Evolutionary conservation across 2,797 vertebrate species (phyloP).

Genomic region (Ibycter americanus): DNA sequence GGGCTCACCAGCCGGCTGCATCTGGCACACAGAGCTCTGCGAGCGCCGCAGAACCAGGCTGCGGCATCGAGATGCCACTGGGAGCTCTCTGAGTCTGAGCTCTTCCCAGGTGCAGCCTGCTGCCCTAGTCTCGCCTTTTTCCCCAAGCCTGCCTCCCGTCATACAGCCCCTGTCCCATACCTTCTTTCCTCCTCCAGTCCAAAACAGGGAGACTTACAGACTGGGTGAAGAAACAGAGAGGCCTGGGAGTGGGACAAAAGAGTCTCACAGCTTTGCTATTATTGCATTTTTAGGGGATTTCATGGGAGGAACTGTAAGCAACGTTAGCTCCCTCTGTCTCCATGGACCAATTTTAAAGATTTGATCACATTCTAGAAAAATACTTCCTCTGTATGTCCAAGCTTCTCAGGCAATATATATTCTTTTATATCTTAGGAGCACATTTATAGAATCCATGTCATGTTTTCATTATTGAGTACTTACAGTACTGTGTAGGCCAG

Average conservation of each 20-base stretch:
- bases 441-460: neutral
- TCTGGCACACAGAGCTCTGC: neutral
- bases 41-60: neutral
- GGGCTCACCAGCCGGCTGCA: neutral
- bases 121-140: neutral
- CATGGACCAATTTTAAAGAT: neutral
- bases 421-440: neutral
- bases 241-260: neutral
- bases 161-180: neutral
- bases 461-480: neutral
- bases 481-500: neutral
- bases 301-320: neutral
- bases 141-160: neutral
- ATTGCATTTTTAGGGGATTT: neutral
- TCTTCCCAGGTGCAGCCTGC: neutral
- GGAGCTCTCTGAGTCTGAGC: neutral
- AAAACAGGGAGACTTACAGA: neutral
- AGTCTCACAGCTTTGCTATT: neutral
- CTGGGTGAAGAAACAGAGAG: neutral
- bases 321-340: neutral
- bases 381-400: neutral
- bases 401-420: neutral
- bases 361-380: neutral
- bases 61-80: rapidly evolving
- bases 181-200: neutral